Evolutionary conservation across 2,113 vertebrate species (phyloP).

Genomic region (Pholis gunnellus): DNA sequence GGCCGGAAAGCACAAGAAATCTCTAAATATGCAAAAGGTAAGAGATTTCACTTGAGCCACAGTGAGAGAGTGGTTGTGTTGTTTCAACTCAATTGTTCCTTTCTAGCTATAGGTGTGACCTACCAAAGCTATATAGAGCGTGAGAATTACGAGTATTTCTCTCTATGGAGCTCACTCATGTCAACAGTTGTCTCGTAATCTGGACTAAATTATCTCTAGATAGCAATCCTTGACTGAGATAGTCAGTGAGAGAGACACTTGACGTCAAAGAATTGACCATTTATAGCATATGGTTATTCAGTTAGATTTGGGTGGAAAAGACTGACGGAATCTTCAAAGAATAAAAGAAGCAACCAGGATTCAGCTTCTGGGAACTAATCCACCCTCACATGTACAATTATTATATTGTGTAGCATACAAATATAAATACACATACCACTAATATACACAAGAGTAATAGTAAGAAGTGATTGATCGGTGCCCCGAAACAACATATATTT

Average conservation of each 20-base stretch:
- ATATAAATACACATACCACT: not conserved
- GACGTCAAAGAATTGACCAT: too few species aligned
- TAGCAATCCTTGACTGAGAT: not conserved
- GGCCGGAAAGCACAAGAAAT: not conserved
- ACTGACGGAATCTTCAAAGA: not conserved
- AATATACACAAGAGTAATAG: not conserved
- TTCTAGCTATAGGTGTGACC: not conserved
- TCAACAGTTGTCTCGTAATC: constrained; percentile 4
- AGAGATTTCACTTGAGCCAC: not conserved
- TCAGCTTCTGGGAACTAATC: not conserved
- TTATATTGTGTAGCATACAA: not conserved
- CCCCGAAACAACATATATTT: not conserved
- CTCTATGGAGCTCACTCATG: not conserved
- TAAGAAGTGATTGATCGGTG: not conserved
- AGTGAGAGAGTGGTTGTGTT: not conserved
- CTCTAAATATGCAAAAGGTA: constrained; percentile 9
- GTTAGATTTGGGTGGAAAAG: not conserved
- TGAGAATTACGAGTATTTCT: not conserved
- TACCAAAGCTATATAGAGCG: rapidly evolving
- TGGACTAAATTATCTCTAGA: not conserved
- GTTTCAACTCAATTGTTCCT: not conserved
- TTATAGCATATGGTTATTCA: not conserved
- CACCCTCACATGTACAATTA: not conserved
- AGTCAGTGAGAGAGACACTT: not conserved
- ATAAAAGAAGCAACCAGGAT: not conserved